phyloP scores from a whole-genome alignment of 2,888 invertebrate genomes.

The Chrysotoxum bicinctum region DNA sequence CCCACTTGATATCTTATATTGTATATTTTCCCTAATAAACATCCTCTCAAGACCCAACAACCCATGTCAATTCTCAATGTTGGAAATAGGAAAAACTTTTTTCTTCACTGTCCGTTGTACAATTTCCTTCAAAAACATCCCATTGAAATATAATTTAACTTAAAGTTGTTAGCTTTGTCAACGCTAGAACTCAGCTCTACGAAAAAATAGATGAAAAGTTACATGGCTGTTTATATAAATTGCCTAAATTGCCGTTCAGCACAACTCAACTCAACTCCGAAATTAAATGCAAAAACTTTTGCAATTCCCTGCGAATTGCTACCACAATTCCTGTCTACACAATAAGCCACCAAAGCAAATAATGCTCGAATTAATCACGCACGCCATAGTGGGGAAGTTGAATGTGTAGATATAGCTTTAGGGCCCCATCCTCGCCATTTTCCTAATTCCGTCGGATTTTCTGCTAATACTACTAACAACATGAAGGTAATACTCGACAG shows the following conservation, averaged over 20 bases:
- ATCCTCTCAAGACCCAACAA: neutral
- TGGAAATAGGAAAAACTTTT: neutral
- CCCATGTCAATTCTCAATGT: neutral
- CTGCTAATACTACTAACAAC: constrained; percentile 37
- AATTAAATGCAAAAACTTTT: constrained; percentile 60
- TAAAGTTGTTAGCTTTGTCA: neutral
- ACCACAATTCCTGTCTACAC: constrained; percentile 28
- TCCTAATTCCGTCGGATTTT: constrained; percentile 2
- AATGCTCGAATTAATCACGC: constrained; percentile 58
- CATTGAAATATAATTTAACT: neutral
- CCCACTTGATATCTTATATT: neutral
- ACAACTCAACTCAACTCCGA: constrained; percentile 26
- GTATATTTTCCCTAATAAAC: neutral
- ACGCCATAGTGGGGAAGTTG: neutral
- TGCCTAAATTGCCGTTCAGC: constrained; percentile 38
- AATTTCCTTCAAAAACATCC: neutral
- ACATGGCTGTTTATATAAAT: constrained; percentile 31
- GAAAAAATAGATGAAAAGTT: neutral
- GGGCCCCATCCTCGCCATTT: neutral
- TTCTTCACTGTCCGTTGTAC: neutral
- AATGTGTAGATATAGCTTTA: neutral
- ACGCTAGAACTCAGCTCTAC: neutral
- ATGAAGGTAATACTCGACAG: constrained; percentile 30
- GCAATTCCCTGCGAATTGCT: constrained; percentile 45
- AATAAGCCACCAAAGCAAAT: constrained; percentile 6